A percentile compares a stretch with the other conserved stretches of the same genome.
Conservation (phyloP, 2,888 invertebrate genomes). For the Eustalomyia histrio region DNA sequence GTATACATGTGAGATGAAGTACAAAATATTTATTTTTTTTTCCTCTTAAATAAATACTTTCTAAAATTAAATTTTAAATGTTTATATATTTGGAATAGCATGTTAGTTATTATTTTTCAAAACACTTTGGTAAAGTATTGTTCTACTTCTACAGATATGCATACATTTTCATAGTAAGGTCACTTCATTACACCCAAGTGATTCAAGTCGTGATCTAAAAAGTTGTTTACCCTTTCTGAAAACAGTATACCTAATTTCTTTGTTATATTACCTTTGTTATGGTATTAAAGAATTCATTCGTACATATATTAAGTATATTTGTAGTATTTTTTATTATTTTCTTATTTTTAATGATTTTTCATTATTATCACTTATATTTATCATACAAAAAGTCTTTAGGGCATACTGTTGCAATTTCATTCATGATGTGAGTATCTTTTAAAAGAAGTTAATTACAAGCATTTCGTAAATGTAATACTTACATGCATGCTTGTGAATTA, state of each 20-base stretch:
- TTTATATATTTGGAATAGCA: too few species aligned
- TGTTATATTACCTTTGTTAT: not conserved
- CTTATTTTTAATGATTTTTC: conserved; percentile 59
- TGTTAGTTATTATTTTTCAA: too few species aligned
- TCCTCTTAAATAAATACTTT: conserved; percentile 8
- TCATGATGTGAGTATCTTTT: conserved; percentile 22
- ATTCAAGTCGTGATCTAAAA: too few species aligned
- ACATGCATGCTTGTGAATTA: not conserved
- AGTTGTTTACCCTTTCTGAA: too few species aligned
- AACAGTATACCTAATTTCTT: not conserved
- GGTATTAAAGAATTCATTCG: not conserved
- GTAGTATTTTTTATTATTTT: not conserved
- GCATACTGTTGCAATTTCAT: conserved; percentile 56
- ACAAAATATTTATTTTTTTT: conserved; percentile 25
- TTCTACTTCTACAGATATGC: too few species aligned
- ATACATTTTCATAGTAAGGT: too few species aligned
- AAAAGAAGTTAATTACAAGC: conserved; percentile 61
- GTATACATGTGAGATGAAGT: conserved; percentile 9
- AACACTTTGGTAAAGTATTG: too few species aligned
- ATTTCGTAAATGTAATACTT: conserved; percentile 48
- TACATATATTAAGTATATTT: not conserved
- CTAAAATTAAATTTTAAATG: too few species aligned
- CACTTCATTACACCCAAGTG: too few species aligned
- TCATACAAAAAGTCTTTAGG: conserved; percentile 44
- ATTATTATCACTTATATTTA: conserved; percentile 62